Evolutionary conservation across 2,113 vertebrate species (phyloP).

Genomic region (Podocnemis expansa): DNA sequence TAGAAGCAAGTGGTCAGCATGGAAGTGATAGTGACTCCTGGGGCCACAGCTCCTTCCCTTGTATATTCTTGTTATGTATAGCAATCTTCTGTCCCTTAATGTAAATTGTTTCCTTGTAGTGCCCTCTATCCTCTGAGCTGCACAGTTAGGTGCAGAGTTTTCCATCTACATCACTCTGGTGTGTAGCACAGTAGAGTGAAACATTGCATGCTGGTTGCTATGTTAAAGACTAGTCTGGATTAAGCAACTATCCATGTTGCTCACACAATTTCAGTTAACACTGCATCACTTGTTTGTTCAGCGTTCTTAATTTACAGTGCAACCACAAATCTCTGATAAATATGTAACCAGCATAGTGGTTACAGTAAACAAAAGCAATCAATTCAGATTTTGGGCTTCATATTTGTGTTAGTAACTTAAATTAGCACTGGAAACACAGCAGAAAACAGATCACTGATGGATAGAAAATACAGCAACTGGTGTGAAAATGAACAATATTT

Average conservation of each 20-base stretch:
- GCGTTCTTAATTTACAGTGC: not conserved
- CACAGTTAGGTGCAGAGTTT: not conserved
- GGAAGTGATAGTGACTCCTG: not conserved
- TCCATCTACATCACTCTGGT: not conserved
- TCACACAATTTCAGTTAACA: not conserved
- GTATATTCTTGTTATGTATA: not conserved
- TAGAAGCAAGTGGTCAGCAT: not conserved
- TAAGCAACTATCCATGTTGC: not conserved
- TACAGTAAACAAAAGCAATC: not conserved
- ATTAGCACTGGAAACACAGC: not conserved
- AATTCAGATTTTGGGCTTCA: not conserved
- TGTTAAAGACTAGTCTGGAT: not conserved
- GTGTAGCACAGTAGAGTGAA: not conserved
- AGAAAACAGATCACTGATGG: not conserved
- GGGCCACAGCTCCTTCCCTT: not conserved
- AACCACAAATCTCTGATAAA: not conserved
- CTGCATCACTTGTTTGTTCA: not conserved
- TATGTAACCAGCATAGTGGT: not conserved
- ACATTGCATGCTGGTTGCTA: not conserved
- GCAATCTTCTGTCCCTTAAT: fast-evolving
- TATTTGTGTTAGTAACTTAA: not conserved
- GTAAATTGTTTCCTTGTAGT: not conserved
- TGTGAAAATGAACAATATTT: not conserved
- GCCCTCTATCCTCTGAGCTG: not conserved
- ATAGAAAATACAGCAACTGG: not conserved